Evolutionary conservation across 2,797 vertebrate genomes (phyloP).

Genomic region (Danio tinwini): DNA sequence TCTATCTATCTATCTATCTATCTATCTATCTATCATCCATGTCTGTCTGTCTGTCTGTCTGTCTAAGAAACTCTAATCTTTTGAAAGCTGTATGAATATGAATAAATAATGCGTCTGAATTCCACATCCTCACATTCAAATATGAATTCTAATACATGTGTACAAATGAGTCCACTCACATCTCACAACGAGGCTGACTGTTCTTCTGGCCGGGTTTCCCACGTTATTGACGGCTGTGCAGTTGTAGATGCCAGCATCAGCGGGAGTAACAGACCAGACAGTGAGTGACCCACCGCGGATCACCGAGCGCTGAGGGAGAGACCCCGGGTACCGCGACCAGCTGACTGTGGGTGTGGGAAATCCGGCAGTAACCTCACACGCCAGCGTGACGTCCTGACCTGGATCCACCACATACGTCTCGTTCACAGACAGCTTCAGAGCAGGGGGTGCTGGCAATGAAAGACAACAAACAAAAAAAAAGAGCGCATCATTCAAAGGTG

Average conservation of each 20-base stretch:
- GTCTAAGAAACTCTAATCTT: no score
- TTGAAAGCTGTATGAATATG: not conserved
- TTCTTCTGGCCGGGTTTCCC: conserved; percentile 94
- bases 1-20: not conserved
- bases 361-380: conserved; percentile 86
- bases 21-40: not conserved
- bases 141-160: not conserved
- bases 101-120: not conserved
- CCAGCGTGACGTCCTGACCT: conserved; percentile 87
- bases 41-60: not conserved
- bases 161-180: conserved; percentile 74
- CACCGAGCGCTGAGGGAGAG: conserved; percentile 83
- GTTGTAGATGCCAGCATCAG: conserved; percentile 92
- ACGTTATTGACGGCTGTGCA: conserved; percentile 96
- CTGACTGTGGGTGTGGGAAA: conserved; percentile 86
- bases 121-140: not conserved
- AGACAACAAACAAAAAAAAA: conserved; percentile 41
- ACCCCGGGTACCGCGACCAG: conserved; percentile 89
- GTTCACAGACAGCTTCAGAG: conserved; percentile 91
- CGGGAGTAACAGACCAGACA: conserved; percentile 82
- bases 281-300: conserved; percentile 84
- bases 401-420: conserved; percentile 95
- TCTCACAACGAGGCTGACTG: conserved; percentile 89
- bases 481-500: not conserved
- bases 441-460: conserved; percentile 83